These are phyloP conservation scores for Phalacrocorax pelagicus DNA, from an alignment of 2,113 vertebrate species.

Conservation along the genomic window DNA sequence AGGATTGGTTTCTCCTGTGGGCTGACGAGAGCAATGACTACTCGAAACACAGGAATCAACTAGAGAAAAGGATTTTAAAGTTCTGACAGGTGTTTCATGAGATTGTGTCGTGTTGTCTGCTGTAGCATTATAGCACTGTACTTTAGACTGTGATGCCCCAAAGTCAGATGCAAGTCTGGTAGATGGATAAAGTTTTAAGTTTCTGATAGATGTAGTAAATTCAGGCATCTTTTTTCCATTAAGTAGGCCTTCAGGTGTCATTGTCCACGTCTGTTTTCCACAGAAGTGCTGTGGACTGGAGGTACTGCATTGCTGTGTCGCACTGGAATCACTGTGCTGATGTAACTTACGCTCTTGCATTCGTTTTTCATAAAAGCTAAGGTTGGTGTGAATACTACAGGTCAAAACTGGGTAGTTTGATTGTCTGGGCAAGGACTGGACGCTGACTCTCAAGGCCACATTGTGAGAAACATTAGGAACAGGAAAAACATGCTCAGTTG, in stretches of 20 bases:
- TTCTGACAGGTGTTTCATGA: constrained; percentile 77
- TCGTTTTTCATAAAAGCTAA: constrained; percentile 82
- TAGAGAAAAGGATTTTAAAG: constrained; percentile 87
- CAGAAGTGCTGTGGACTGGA: constrained; percentile 76
- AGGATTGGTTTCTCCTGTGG: constrained; percentile 84
- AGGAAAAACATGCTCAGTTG: constrained; percentile 94
- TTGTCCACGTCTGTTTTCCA: constrained; percentile 76
- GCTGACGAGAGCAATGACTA: constrained; percentile 74
- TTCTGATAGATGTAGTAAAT: constrained; percentile 77
- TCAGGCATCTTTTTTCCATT: constrained; percentile 72
- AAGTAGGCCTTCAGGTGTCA: constrained; percentile 66
- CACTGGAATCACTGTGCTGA: constrained; percentile 40
- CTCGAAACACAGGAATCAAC: constrained; percentile 73
- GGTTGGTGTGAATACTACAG: constrained; percentile 93
- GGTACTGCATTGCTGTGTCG: constrained; percentile 60
- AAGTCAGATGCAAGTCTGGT: constrained; percentile 74
- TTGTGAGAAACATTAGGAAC: constrained; percentile 94
- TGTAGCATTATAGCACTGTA: constrained; percentile 73
- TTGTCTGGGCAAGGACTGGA: constrained; percentile 96
- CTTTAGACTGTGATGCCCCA: constrained; percentile 64
- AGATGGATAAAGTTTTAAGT: constrained; percentile 80
- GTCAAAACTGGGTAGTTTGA: constrained; percentile 91
- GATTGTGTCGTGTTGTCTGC: constrained; percentile 73
- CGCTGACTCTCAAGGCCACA: constrained; percentile 93
- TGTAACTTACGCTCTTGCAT: constrained; percentile 62